Evolutionary conservation across 2,113 vertebrate species (phyloP), one percentile per base, ranked within the genome.

Genomic region (Trichomycterus rosablanca): DNA sequence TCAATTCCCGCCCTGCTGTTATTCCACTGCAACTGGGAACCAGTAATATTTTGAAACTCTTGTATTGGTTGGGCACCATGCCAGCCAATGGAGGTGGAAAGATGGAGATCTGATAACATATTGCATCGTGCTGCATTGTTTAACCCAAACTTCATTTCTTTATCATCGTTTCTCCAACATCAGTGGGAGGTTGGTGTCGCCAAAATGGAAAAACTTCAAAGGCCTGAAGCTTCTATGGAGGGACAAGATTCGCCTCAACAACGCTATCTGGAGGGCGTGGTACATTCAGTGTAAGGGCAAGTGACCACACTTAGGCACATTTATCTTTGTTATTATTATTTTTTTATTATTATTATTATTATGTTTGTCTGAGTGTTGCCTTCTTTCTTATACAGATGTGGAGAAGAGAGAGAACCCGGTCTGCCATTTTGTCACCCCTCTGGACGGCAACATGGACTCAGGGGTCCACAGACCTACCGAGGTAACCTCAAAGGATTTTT

Each of bases 161-260:
- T 40, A 11, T 39, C 19, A 32, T 34, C 56, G n/a, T 55, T 15
- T 40, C n/a, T 35, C 39, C 16, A 14, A 1, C 20, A n/a, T 74
- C 80, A 99, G 96, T 58, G 96, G 95, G 23, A 95, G 91, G 60
- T 76, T 99, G 76, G 95, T 99, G 19, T 99, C 96, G 15, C 96
- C 96, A 1, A 99, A 99, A 83, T 99, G 96, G 96, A 99, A 99
- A 78, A 99, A 98, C 76, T 99, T 99, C 76, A 96, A 96, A 78
- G 96, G 96, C 49, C 81, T 99, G 54, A 99, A 99, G 70, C 87
- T 99, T 52, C 90, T 97, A 58, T 98, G 96, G 93, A 89, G 95
- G 78, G 96, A 99, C 82, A 99, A 99, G 87, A 99, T 99, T 76
- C 94, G 96, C 51, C 92, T 99, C 70, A 99, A 99, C 80, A 99